These are phyloP conservation scores for Thomomys bottae DNA, from an alignment of 2,113 vertebrate genomes.

Conservation along the genomic window DNA sequence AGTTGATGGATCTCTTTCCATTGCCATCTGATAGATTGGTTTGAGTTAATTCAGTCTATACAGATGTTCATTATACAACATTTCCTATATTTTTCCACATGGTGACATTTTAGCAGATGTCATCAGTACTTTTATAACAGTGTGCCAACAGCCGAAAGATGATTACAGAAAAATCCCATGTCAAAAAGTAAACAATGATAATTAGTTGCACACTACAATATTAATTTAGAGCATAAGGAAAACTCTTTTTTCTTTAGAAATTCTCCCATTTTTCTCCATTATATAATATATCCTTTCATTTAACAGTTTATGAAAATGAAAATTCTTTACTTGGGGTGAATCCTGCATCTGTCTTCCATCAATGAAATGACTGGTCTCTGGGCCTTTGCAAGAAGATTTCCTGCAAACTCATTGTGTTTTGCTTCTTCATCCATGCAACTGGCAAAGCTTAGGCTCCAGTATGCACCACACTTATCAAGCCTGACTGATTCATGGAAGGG, in stretches of 20 bases:
- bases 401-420: neutral
- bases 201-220: neutral
- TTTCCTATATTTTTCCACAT: constrained; percentile 51
- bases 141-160: neutral
- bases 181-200: neutral
- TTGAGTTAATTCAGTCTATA: neutral
- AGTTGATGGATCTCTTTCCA: constrained; percentile 3
- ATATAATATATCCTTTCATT: constrained; percentile 2
- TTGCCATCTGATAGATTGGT: neutral
- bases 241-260: too few relatives aligned
- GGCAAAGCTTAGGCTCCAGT: neutral
- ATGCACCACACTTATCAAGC: neutral
- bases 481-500: constrained; percentile 26
- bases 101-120: constrained; percentile 36
- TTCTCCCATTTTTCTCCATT: neutral
- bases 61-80: neutral
- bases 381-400: neutral
- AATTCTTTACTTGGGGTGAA: neutral
- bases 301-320: neutral
- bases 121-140: constrained; percentile 53
- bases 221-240: neutral
- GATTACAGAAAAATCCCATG: neutral
- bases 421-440: neutral
- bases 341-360: neutral
- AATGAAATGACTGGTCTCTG: neutral